These are phyloP conservation scores for Pteromalus puparum DNA, from an alignment of 1,140 invertebrate genomes.

Conservation along the genomic window DNA sequence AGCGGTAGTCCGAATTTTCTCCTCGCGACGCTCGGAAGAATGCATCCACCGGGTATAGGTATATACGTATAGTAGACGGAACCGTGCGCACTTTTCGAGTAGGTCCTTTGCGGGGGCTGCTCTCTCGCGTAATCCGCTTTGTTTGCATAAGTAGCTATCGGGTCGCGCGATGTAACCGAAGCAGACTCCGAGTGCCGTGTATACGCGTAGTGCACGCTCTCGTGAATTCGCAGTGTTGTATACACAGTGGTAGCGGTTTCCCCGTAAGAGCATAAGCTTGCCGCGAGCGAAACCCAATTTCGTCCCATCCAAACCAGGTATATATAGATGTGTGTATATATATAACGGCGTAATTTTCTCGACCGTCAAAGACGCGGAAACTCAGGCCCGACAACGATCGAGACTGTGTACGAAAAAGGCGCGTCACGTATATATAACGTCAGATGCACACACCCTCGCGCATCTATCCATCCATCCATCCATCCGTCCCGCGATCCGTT, in stretches of 20 bases:
- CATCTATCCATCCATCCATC: background rate
- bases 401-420: background rate
- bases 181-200: background rate
- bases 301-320: no score
- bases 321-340: background rate
- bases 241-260: background rate
- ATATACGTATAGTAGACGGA: no score
- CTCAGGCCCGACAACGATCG: no score
- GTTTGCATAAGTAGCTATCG: background rate
- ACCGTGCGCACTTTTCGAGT: background rate
- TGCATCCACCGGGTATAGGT: no score
- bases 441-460: no score
- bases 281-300: no score
- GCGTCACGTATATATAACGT: background rate
- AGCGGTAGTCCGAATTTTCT: background rate
- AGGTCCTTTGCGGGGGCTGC: background rate
- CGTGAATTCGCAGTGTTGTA: background rate
- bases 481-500: no score
- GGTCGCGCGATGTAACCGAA: background rate
- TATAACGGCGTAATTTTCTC: background rate
- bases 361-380: no score
- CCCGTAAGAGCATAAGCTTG: no score
- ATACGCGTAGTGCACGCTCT: no score
- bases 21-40: background rate
- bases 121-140: background rate